phyloP scores from a whole-genome alignment of 2,113 vertebrate species.

The Ctenomys sociabilis region DNA sequence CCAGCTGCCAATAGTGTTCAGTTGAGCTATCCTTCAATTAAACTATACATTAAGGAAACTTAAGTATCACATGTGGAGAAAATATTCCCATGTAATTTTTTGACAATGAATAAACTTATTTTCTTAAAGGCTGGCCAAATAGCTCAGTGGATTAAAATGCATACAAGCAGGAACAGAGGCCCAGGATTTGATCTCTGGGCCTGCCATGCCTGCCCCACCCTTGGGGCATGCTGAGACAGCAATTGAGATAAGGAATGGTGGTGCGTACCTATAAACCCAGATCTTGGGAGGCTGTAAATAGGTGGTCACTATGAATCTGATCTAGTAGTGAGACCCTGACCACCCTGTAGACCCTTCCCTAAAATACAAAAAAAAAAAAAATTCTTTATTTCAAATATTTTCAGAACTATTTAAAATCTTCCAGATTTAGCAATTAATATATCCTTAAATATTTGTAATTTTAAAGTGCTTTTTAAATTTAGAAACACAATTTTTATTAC shows the following conservation, averaged over 20 bases:
- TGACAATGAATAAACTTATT: not conserved
- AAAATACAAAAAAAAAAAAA: not conserved
- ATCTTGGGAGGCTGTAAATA: too few relatives aligned
- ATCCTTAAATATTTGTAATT: not conserved
- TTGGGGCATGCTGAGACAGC: too few relatives aligned
- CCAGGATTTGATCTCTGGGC: too few relatives aligned
- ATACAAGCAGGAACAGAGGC: too few relatives aligned
- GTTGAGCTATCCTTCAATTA: not conserved
- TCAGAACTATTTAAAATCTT: constrained; percentile 3
- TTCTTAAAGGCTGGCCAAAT: not conserved
- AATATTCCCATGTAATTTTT: not conserved
- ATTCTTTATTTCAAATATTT: constrained; percentile 10
- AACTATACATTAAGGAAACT: not conserved
- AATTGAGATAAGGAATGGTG: too few relatives aligned
- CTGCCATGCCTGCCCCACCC: too few relatives aligned
- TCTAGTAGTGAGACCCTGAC: too few relatives aligned
- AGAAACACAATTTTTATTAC: not conserved
- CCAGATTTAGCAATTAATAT: not conserved
- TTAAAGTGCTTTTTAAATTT: not conserved
- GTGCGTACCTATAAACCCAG: too few relatives aligned
- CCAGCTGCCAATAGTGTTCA: not conserved
- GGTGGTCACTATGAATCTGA: too few relatives aligned
- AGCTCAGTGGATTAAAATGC: too few relatives aligned
- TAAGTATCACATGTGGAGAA: not conserved
- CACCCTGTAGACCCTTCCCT: too few relatives aligned